Conservation (phyloP, 1,140 invertebrate genomes). For the Uloborus diversus region DNA sequence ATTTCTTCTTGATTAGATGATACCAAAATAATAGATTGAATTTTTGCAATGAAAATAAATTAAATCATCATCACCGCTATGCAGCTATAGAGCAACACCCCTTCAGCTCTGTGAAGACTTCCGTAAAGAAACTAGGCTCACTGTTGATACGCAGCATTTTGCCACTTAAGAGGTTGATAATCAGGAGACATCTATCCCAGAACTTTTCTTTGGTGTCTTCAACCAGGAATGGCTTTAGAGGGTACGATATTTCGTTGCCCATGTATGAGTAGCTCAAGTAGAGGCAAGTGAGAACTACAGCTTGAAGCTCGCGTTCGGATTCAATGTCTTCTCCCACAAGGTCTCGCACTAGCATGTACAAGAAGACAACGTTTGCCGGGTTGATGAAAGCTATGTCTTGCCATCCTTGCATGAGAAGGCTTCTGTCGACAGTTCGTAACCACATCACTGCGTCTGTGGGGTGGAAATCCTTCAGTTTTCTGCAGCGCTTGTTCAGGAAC, state of each 20-base stretch:
- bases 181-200: conserved; percentile 95
- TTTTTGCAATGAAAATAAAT: not conserved
- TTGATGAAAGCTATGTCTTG: conserved; percentile 99
- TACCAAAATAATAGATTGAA: not conserved
- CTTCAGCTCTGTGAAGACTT: conserved; percentile 98
- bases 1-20: not conserved
- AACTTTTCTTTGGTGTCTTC: conserved; percentile 92
- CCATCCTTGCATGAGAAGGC: conserved; percentile 96
- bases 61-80: conserved; percentile 4
- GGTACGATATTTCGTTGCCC: conserved; percentile 99
- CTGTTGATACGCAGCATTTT: conserved; percentile 98
- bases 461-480: conserved; percentile 84
- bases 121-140: conserved; percentile 97
- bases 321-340: conserved; percentile 78
- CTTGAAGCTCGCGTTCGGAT: conserved; percentile 89
- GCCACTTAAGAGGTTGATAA: conserved; percentile 89
- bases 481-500: conserved; percentile 90
- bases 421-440: conserved; percentile 95
- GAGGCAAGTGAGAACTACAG: conserved; percentile 95
- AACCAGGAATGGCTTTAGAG: conserved; percentile 98
- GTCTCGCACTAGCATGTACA: conserved; percentile 97
- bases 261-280: conserved; percentile 96
- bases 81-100: conserved; percentile 69
- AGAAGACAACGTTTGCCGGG: conserved; percentile 99
- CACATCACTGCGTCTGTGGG: conserved; percentile 92